These are phyloP conservation scores for Ascaphus truei DNA, from an alignment of 2,113 vertebrate species.

Conservation along the genomic window DNA sequence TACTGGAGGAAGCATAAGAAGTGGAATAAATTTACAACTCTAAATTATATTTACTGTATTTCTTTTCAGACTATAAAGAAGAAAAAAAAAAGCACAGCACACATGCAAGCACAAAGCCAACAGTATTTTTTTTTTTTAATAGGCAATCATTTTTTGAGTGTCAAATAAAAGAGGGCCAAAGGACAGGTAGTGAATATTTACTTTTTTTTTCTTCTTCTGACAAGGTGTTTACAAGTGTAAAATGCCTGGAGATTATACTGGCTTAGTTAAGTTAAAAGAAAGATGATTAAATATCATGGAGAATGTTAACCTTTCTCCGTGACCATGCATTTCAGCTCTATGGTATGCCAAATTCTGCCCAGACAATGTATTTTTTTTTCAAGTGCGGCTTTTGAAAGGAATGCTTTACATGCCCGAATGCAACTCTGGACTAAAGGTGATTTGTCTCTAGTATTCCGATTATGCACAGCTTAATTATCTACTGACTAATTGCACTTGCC, in stretches of 20 bases:
- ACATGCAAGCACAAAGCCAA: constrained; percentile 6
- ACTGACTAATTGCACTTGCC: constrained; percentile 67
- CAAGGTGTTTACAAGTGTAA: constrained; percentile 31
- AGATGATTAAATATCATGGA: constrained; percentile 21
- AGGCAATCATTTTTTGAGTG: background rate
- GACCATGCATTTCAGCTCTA: constrained; percentile 48
- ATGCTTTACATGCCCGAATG: constrained; percentile 53
- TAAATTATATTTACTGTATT: constrained; percentile 33
- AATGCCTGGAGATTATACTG: constrained; percentile 1
- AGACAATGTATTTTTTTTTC: constrained; percentile 56
- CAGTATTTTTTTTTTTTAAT: background rate
- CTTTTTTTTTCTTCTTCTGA: constrained; percentile 10
- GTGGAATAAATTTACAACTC: constrained; percentile 30
- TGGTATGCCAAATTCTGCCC: constrained; percentile 47
- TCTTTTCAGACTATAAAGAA: constrained; percentile 10
- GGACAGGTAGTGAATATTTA: constrained; percentile 10
- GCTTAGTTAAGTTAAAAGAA: constrained; percentile 17
- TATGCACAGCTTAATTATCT: constrained; percentile 79
- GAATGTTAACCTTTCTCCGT: constrained; percentile 47
- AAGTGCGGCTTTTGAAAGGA: constrained; percentile 57
- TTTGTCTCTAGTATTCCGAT: constrained; percentile 52
- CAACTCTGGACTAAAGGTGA: constrained; percentile 48
- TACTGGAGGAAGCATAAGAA: constrained; percentile 30
- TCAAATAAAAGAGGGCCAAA: background rate
- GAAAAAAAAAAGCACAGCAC: constrained; percentile 9